Base-by-base conservation (phyloP, 2,888 invertebrate species). In the Drosophila neotestacea region DNA sequence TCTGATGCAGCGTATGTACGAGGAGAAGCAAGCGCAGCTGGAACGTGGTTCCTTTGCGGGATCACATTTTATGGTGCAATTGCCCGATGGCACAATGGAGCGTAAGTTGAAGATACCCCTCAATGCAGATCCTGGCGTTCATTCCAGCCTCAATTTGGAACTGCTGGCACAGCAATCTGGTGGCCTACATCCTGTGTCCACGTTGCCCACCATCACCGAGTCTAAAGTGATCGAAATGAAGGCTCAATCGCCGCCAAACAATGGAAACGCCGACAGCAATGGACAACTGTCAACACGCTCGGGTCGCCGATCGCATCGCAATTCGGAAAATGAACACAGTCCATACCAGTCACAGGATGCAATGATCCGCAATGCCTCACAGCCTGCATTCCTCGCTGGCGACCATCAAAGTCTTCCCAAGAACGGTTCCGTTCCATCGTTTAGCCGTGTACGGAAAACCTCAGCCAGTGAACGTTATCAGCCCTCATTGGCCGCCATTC, bases 101-200 rank as follows among this genome's bases (percentile, higher is more conserved):
- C 96, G 96, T 88, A 94, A 97, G 89, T 93, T 96, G 94, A 98
- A 98, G 93, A 96, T 97, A 94, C 97, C 97, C 34, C 94, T 98
- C 74, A 98, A 98, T 93, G 95, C 97, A 73, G 98, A 98, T 93
- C 98, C 98, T 4, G 98, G 98, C 56, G 98, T 98, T 51, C 98
- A 98, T 92, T 98, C 97, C 63, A 97, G 97, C 90, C 94, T 98
- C 88, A 97, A 97, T 93, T 93, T 98, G 90, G 98, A 98, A 92
- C 95, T 96, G 91, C 93, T 96, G 88, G 96, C 95, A 55, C 91
- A 91, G 69, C 91, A 91, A 41, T 86, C 86, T 91, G 96, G 95
- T 42, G 95, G 96, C 65, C 95, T 97, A 88, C 97, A 97, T 71
- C 96, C 96, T 6, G 96, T 96, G 83, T 95, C 97, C 59, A 96